Percentiles rank a stretch among this genome's conserved stretches.
phyloP scores from a whole-genome alignment of 2,888 invertebrate genomes.

The Tiphia femorata region DNA sequence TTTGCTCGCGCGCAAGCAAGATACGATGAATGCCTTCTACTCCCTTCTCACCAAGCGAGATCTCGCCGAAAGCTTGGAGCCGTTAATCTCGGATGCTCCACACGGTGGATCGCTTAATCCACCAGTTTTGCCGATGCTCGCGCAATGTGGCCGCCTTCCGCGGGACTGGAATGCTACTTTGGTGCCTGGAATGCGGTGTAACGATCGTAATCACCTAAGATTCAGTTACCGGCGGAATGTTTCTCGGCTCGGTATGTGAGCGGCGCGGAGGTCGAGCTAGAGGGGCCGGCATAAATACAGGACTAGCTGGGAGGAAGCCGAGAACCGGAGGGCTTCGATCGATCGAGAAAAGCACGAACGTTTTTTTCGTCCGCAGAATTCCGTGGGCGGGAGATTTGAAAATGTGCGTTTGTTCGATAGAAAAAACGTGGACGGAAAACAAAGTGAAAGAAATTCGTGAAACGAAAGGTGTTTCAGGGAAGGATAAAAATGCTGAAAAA shows the following conservation, averaged over 20 bases:
- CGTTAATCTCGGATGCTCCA: slow-evolving; percentile 43
- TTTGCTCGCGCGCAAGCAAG: too few relatives aligned
- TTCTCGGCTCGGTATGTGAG: slow-evolving; percentile 44
- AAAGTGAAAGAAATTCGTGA: too few relatives aligned
- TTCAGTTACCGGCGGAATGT: slow-evolving; percentile 54
- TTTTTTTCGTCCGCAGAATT: too few relatives aligned
- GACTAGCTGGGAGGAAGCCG: too few relatives aligned
- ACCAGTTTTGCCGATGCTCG: slow-evolving; percentile 45
- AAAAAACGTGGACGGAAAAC: too few relatives aligned
- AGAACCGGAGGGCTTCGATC: too few relatives aligned
- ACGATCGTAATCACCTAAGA: slow-evolving; percentile 58
- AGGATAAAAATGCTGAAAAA: too few relatives aligned
- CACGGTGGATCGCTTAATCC: slow-evolving; percentile 42
- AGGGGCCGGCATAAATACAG: slow-evolving; percentile 32
- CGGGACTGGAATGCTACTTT: slow-evolving; percentile 55
- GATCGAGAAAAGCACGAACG: slow-evolving; percentile 25
- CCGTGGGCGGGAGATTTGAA: too few relatives aligned
- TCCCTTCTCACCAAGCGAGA: too few relatives aligned
- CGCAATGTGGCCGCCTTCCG: slow-evolving; percentile 40
- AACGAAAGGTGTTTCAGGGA: too few relatives aligned
- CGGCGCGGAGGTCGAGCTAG: slow-evolving; percentile 35
- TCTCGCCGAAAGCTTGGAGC: slow-evolving; percentile 39
- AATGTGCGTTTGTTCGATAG: too few relatives aligned
- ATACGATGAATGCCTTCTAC: too few relatives aligned
- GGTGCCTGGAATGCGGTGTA: slow-evolving; percentile 61